Evolutionary conservation across 2,797 vertebrate species (phyloP).

Genomic region (Platyrinchus mystaceus): DNA sequence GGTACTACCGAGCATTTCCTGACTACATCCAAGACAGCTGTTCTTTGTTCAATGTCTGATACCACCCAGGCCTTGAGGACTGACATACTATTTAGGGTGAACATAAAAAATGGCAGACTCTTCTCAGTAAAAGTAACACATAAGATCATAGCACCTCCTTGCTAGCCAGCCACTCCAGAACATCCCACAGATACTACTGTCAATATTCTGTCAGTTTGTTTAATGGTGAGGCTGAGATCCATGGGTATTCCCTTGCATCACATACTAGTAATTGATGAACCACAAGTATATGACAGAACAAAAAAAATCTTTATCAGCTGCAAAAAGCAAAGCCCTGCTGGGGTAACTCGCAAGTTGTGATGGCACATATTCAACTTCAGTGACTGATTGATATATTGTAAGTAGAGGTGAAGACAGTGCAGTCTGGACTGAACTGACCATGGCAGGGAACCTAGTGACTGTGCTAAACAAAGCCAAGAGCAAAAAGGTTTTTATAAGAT

Average conservation of each 20-base stretch:
- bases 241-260: accelerated
- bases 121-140: background rate
- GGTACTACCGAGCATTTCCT: background rate
- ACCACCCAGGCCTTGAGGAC: background rate
- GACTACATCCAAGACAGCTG: background rate
- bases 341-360: background rate
- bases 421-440: background rate
- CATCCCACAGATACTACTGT: background rate
- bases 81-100: background rate
- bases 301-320: background rate
- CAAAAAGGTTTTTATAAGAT: background rate
- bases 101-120: background rate
- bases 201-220: background rate
- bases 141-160: background rate
- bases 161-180: background rate
- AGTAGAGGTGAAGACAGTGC: background rate
- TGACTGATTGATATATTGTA: background rate
- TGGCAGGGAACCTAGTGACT: background rate
- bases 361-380: background rate
- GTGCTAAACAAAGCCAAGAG: background rate
- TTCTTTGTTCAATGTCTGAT: background rate
- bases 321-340: background rate
- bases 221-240: background rate
- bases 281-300: accelerated
- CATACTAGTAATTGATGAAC: background rate